phyloP scores from a whole-genome alignment of 2,888 invertebrate species.

The Catocala sponsa region DNA sequence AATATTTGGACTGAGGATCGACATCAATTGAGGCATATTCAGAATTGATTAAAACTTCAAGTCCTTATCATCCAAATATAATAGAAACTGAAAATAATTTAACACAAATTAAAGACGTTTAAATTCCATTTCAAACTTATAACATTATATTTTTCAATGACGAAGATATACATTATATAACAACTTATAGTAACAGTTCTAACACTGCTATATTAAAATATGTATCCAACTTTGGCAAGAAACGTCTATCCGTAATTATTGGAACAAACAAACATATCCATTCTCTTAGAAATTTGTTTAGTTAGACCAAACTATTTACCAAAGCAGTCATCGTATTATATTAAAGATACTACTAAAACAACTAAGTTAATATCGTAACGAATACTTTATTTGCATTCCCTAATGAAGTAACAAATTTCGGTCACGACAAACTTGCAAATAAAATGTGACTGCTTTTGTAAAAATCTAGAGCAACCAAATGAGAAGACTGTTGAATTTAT shows the following conservation, averaged over 20 bases:
- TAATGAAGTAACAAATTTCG: conserved; percentile 9
- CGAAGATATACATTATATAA: too few species aligned
- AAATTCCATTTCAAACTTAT: too few species aligned
- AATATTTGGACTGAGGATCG: background rate
- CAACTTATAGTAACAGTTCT: too few species aligned
- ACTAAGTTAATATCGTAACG: background rate
- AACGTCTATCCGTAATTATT: too few species aligned
- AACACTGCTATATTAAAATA: too few species aligned
- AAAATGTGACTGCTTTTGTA: conserved; percentile 19
- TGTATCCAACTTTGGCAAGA: too few species aligned
- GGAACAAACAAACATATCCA: conserved; percentile 1
- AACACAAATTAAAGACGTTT: too few species aligned
- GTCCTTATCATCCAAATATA: too few species aligned
- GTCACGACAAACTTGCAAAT: conserved; percentile 26
- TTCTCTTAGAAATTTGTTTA: background rate
- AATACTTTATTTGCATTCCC: conserved; percentile 1
- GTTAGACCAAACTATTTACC: background rate
- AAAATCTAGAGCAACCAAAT: conserved; percentile 14
- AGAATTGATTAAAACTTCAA: background rate
- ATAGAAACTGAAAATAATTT: too few species aligned
- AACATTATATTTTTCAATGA: too few species aligned
- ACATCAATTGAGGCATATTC: background rate
- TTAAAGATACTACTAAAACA: background rate
- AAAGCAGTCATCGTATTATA: background rate
- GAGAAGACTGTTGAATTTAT: conserved; percentile 2